A percentile compares a stretch with the other conserved stretches of the same genome.
Evolutionary conservation across 2,113 vertebrate genomes (phyloP).

Genomic region (Scopus umbretta): DNA sequence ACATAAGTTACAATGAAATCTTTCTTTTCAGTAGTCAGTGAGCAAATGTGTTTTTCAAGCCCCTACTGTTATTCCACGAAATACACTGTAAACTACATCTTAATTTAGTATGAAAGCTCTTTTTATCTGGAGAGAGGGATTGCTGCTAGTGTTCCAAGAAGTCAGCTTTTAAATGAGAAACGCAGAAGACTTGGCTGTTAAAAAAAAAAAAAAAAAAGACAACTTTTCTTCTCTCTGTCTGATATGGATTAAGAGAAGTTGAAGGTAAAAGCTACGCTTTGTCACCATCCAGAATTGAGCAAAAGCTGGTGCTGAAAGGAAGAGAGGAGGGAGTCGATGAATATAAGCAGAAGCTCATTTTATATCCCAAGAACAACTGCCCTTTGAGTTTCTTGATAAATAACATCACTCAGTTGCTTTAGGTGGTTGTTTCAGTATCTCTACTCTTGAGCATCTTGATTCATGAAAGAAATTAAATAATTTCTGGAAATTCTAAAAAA

Average conservation of each 20-base stretch:
- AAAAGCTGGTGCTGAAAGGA: not conserved
- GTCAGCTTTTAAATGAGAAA: constrained; percentile 20
- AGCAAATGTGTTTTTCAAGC: constrained; percentile 33
- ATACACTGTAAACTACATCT: constrained; percentile 20
- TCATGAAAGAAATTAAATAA: not conserved
- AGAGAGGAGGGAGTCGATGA: not conserved
- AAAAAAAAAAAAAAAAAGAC: not conserved
- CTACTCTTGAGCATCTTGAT: not conserved
- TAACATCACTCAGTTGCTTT: not conserved
- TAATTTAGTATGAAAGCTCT: constrained; percentile 46
- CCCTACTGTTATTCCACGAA: not conserved
- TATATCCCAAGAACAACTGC: not conserved
- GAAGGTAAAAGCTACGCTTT: not conserved
- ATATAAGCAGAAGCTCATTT: not conserved
- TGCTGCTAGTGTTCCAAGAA: not conserved
- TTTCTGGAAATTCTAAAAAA: not conserved
- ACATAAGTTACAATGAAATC: not conserved
- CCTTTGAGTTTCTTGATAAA: not conserved
- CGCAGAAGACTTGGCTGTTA: not conserved
- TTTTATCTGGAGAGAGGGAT: constrained; percentile 18
- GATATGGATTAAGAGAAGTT: not conserved
- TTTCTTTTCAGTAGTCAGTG: constrained; percentile 19
- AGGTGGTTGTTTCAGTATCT: not conserved
- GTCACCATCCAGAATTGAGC: not conserved
- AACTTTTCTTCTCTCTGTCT: not conserved